Conservation (phyloP, 2,888 invertebrate genomes). For the Cephus spinipes region DNA sequence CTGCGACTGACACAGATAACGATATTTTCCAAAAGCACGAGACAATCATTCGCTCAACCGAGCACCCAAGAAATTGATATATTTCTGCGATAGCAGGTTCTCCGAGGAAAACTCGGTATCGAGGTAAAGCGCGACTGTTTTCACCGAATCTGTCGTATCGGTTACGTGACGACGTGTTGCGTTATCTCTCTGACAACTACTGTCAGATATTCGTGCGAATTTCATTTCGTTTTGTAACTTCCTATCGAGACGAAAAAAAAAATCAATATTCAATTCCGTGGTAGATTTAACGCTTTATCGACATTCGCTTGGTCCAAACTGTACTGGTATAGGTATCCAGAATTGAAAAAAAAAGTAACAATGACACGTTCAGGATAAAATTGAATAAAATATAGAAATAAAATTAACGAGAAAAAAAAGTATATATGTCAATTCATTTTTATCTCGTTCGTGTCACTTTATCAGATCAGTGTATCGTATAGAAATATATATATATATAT, state of each 20-base stretch:
- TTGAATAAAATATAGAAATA: background rate
- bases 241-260: background rate
- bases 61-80: background rate
- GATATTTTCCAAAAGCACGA: background rate
- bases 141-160: background rate
- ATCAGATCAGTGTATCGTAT: background rate
- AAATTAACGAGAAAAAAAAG: background rate
- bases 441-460: background rate
- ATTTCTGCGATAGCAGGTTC: background rate
- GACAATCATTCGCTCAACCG: background rate
- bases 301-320: background rate
- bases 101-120: background rate
- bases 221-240: background rate
- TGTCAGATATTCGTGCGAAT: background rate
- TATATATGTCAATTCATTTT: background rate
- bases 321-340: background rate
- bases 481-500: too few species aligned
- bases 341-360: background rate
- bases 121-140: background rate
- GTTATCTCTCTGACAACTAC: background rate
- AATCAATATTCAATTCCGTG: background rate
- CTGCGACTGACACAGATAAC: background rate
- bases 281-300: background rate
- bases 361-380: background rate
- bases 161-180: background rate